These are phyloP conservation scores for Whitmania pigra DNA, from an alignment of 1,140 invertebrate genomes.

Conservation along the genomic window DNA sequence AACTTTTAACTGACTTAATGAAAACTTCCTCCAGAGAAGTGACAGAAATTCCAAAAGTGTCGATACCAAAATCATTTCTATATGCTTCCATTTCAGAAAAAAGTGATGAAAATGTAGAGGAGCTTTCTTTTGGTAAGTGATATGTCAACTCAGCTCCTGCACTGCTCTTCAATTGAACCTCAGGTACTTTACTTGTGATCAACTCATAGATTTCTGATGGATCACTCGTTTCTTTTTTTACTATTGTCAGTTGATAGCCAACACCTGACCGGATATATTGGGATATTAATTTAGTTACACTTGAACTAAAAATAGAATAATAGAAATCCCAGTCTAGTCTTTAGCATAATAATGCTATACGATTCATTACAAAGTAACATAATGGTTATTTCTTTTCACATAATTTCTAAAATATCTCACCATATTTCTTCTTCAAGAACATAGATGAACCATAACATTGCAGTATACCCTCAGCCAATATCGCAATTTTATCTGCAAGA, in stretches of 20 bases:
- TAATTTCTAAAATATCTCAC: constrained; percentile 35
- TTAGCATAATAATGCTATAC: no score
- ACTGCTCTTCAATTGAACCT: not conserved
- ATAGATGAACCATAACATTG: constrained; percentile 35
- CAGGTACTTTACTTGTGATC: constrained; percentile 3
- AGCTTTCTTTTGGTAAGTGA: constrained; percentile 12
- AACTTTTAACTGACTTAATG: constrained; percentile 14
- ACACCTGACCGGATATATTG: constrained; percentile 23
- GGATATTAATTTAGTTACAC: no score
- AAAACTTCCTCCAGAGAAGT: constrained; percentile 38
- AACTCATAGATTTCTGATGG: not conserved
- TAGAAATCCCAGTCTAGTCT: no score
- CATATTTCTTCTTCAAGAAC: constrained; percentile 38
- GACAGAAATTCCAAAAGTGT: constrained; percentile 37
- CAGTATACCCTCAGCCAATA: constrained; percentile 30
- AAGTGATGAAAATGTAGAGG: constrained; percentile 29
- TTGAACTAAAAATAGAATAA: no score
- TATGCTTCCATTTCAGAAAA: constrained; percentile 34
- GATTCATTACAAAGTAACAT: no score
- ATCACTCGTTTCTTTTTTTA: not conserved
- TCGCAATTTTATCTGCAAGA: constrained; percentile 39
- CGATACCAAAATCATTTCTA: constrained; percentile 28
- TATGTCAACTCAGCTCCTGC: constrained; percentile 3
- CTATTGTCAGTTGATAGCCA: constrained; percentile 33
- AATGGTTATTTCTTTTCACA: constrained; percentile 32